Evolutionary conservation across 2,888 invertebrate species (phyloP).

Genomic region (Luperina nickerlii): DNA sequence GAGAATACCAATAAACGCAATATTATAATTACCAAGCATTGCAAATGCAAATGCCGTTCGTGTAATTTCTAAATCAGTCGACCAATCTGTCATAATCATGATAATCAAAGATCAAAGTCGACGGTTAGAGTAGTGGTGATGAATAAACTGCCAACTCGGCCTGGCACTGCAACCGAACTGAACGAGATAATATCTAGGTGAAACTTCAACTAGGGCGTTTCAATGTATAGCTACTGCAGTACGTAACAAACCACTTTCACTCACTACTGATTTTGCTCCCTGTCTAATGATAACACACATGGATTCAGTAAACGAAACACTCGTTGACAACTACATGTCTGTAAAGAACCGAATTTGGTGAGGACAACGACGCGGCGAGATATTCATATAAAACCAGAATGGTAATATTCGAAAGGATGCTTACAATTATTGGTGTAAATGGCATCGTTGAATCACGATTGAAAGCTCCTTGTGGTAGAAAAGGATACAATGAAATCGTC

Average conservation of each 20-base stretch:
- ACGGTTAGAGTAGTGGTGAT: constrained; percentile 70
- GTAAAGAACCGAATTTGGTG: constrained; percentile 13
- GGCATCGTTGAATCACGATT: constrained; percentile 34
- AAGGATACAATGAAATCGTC: constrained; percentile 22
- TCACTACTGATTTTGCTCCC: constrained; percentile 73
- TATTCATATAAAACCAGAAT: constrained; percentile 33
- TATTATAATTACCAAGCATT: constrained; percentile 33
- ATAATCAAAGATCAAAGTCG: constrained; percentile 79
- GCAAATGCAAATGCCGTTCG: constrained; percentile 43
- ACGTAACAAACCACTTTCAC: constrained; percentile 83
- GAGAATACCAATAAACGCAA: constrained; percentile 12
- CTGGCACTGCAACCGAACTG: constrained; percentile 77
- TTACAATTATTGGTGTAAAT: constrained; percentile 26
- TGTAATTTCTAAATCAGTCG: constrained; percentile 71
- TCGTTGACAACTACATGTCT: constrained; percentile 1
- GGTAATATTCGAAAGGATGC: constrained; percentile 44
- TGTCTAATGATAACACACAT: constrained; percentile 58
- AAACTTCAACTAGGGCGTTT: constrained; percentile 81
- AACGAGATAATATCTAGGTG: constrained; percentile 81
- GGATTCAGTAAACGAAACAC: constrained; percentile 24
- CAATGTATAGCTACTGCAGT: constrained; percentile 68
- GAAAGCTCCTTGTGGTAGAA: constrained; percentile 23
- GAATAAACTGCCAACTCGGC: constrained; percentile 81
- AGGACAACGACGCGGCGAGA: not conserved
- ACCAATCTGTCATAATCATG: constrained; percentile 70